Percentiles rank a stretch among this genome's conserved stretches.
phyloP scores from a whole-genome alignment of 2,888 invertebrate genomes.

The Coleophora flavipennella region DNA sequence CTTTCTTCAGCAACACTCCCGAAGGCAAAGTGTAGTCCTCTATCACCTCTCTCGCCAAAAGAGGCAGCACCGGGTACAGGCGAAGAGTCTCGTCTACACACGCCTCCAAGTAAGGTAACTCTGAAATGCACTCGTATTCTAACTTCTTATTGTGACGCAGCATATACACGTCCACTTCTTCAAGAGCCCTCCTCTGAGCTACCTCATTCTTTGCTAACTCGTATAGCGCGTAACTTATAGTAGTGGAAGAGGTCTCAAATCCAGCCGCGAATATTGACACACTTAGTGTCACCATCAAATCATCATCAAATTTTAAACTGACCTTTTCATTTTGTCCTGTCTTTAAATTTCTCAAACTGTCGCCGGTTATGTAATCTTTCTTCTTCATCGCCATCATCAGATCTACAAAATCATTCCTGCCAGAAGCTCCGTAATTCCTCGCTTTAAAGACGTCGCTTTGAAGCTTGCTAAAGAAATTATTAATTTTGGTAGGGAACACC shows the following conservation, averaged over 20 bases:
- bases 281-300: slow-evolving; percentile 65
- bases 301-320: slow-evolving; percentile 36
- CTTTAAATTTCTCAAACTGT: slow-evolving; percentile 18
- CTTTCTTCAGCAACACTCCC: slow-evolving; percentile 36
- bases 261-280: slow-evolving; percentile 58
- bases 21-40: slow-evolving; percentile 40
- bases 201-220: slow-evolving; percentile 35
- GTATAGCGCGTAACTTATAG: slow-evolving; percentile 28
- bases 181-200: slow-evolving; percentile 23
- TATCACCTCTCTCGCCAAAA: slow-evolving; percentile 38
- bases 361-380: slow-evolving; percentile 25
- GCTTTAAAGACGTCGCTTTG: slow-evolving; percentile 26
- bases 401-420: slow-evolving; percentile 40
- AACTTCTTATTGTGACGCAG: slow-evolving; percentile 10
- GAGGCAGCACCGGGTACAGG: slow-evolving; percentile 40
- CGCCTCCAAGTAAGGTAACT: slow-evolving; percentile 34
- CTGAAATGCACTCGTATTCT: slow-evolving; percentile 31
- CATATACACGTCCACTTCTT: slow-evolving; percentile 25
- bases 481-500: slow-evolving; percentile 23
- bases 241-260: slow-evolving; percentile 39
- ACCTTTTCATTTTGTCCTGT: slow-evolving; percentile 13
- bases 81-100: slow-evolving; percentile 19
- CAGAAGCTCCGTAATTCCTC: slow-evolving; percentile 23
- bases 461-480: slow-evolving; percentile 27
- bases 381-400: slow-evolving; percentile 30